Conservation (phyloP, 1,140 invertebrate genomes). For the Sitophilus oryzae region DNA sequence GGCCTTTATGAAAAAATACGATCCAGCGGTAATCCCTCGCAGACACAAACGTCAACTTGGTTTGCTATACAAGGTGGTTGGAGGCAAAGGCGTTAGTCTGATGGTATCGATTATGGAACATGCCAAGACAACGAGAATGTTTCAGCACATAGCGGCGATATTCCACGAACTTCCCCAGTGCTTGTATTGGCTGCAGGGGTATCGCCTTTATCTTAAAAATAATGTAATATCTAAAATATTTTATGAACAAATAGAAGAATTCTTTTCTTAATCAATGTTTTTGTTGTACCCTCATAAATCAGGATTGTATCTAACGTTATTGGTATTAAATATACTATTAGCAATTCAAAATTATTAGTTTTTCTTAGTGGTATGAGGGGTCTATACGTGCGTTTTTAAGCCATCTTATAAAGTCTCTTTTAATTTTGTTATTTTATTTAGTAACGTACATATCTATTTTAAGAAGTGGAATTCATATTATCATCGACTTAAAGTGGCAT, state of each 20-base stretch:
- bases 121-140: not conserved
- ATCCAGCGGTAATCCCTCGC: not conserved
- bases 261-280: not conserved
- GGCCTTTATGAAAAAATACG: not conserved
- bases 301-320: too few relatives aligned
- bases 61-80: not conserved
- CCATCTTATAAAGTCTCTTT: too few relatives aligned
- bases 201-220: not conserved
- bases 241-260: not conserved
- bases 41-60: not conserved
- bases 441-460: too few relatives aligned
- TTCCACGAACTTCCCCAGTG: not conserved
- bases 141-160: not conserved
- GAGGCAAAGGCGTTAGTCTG: not conserved
- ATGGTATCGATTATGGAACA: not conserved
- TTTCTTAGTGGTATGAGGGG: too few relatives aligned
- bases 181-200: not conserved
- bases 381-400: too few relatives aligned
- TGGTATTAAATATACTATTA: too few relatives aligned
- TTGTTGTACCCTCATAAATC: too few relatives aligned
- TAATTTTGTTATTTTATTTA: too few relatives aligned
- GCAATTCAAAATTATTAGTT: too few relatives aligned
- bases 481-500: too few relatives aligned
- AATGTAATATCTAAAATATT: not conserved
- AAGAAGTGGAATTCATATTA: too few relatives aligned